Conservation (phyloP, 2,797 vertebrate genomes). For the Enteromius mattozi region DNA sequence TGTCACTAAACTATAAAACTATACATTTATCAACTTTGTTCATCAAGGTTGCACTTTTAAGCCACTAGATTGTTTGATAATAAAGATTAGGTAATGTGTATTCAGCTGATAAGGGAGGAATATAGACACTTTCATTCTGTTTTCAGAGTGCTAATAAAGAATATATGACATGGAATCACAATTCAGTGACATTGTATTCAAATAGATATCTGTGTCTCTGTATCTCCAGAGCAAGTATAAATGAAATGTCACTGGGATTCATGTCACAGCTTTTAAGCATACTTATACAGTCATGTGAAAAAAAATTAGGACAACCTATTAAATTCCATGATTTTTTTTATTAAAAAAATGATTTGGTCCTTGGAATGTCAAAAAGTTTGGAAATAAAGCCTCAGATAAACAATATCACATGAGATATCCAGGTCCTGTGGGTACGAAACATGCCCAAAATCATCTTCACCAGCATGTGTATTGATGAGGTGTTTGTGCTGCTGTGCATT, state of each 20-base stretch:
- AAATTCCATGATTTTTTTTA: too few relatives aligned
- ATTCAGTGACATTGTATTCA: neutral
- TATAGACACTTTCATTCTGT: neutral
- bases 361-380: too few relatives aligned
- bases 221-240: neutral
- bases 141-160: constrained; percentile 3
- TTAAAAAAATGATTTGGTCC: too few relatives aligned
- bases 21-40: constrained; percentile 15
- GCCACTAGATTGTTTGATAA: constrained; percentile 14
- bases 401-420: too few relatives aligned
- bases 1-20: constrained; percentile 27
- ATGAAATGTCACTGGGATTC: constrained; percentile 13
- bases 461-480: too few relatives aligned
- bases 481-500: too few relatives aligned
- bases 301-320: too few relatives aligned
- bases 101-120: neutral
- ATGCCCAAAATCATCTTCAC: too few relatives aligned
- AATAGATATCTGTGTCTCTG: neutral
- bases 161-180: neutral
- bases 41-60: constrained; percentile 24
- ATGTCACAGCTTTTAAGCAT: constrained; percentile 8
- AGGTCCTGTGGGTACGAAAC: too few relatives aligned
- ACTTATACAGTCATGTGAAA: too few relatives aligned
- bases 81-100: neutral
- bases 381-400: too few relatives aligned